Percentiles rank a stretch among this genome's conserved stretches.
phyloP scores from a whole-genome alignment of 1,140 invertebrate species.

The Formica exsecta region DNA sequence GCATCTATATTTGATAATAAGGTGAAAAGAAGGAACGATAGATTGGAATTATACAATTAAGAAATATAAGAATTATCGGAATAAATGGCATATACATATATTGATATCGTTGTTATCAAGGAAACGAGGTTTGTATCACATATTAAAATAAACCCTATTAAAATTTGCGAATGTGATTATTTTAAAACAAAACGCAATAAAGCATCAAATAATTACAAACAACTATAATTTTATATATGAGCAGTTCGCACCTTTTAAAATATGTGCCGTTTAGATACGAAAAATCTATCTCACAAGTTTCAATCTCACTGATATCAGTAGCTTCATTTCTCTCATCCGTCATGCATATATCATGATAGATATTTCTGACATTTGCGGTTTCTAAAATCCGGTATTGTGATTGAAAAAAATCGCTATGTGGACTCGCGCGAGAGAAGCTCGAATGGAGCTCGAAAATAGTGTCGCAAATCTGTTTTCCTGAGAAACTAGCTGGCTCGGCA shows the following conservation, averaged over 20 bases:
- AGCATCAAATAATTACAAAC: background rate
- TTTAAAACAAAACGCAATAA: background rate
- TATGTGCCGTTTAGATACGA: too few species aligned
- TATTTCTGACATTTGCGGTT: background rate
- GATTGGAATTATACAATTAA: too few species aligned
- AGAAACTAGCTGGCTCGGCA: slow-evolving; percentile 73
- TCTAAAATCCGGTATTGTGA: slow-evolving; percentile 17
- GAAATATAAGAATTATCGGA: too few species aligned
- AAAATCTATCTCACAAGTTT: too few species aligned
- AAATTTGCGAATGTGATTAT: background rate
- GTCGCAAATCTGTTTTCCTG: slow-evolving; percentile 72
- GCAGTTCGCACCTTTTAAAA: too few species aligned
- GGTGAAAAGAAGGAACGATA: background rate
- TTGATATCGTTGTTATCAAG: too few species aligned
- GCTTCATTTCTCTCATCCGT: background rate
- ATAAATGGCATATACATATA: too few species aligned
- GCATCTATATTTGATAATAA: background rate
- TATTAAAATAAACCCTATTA: background rate
- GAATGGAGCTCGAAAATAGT: slow-evolving; percentile 64
- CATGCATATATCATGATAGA: background rate
- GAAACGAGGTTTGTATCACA: too few species aligned
- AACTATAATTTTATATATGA: background rate
- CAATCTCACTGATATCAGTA: background rate
- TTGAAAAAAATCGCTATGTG: background rate
- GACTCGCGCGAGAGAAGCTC: slow-evolving; percentile 44